Conservation (phyloP, 1,140 invertebrate genomes). For the Orius laevigatus region DNA sequence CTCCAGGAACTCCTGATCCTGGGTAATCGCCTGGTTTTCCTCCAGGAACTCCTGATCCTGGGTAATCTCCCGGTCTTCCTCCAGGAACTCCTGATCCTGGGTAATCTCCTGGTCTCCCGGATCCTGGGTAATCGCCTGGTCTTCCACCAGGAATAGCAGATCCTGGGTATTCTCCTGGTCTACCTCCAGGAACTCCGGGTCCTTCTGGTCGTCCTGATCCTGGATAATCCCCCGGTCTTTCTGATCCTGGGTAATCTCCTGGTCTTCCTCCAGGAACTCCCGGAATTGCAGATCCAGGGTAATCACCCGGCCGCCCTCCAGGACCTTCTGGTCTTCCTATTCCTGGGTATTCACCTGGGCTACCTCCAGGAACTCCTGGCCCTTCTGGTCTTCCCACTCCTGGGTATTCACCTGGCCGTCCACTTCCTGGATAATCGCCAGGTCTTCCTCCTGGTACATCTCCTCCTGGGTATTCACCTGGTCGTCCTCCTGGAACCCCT, state of each 20-base stretch:
- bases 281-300: conserved; percentile 6
- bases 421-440: conserved; percentile 12
- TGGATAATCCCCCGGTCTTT: conserved; percentile 11
- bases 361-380: conserved; percentile 1
- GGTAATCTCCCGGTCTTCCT: too few species aligned
- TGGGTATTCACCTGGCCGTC: conserved; percentile 4
- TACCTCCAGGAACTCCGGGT: conserved; percentile 10
- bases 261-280: conserved; percentile 11
- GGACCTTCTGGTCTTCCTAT: not conserved
- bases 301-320: conserved; percentile 9
- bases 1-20: too few species aligned
- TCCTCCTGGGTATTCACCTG: conserved; percentile 11
- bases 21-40: too few species aligned
- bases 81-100: conserved; percentile 8
- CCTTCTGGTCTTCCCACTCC: conserved; percentile 2
- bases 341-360: conserved; percentile 8
- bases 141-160: too few species aligned
- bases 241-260: conserved; percentile 13
- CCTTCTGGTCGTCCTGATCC: conserved; percentile 15
- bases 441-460: conserved; percentile 13
- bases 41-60: too few species aligned
- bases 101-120: conserved; percentile 13
- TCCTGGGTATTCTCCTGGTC: conserved; percentile 12
- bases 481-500: conserved; percentile 8
- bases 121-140: too few species aligned